Evolutionary conservation across 2,888 invertebrate species (phyloP).

Genomic region (Caprella mutica): DNA sequence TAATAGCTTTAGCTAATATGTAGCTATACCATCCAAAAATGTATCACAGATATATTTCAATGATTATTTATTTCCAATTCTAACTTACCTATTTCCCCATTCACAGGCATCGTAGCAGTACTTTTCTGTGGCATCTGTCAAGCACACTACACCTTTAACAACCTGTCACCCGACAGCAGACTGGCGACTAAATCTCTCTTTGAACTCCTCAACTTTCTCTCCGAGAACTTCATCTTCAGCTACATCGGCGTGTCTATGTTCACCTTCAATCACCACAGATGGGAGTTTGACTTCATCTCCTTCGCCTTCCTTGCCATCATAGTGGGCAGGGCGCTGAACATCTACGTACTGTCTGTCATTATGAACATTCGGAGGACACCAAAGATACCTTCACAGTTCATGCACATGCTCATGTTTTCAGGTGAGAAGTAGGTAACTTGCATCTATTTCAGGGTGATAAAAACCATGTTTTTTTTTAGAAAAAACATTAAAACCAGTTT

Average conservation of each 20-base stretch:
- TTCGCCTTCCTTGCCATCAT: slow-evolving; percentile 91
- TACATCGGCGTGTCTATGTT: slow-evolving; percentile 99
- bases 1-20: background rate
- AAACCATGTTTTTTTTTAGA: too few relatives aligned
- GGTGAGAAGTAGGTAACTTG: slow-evolving; percentile 54
- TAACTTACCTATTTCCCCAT: slow-evolving; percentile 4
- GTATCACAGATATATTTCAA: too few relatives aligned
- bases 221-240: slow-evolving; percentile 96
- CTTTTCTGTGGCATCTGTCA: slow-evolving; percentile 98
- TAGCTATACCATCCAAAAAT: too few relatives aligned
- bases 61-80: too few relatives aligned
- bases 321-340: slow-evolving; percentile 81
- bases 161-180: slow-evolving; percentile 75
- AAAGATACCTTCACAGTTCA: slow-evolving; percentile 84
- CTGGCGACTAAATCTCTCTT: slow-evolving; percentile 81
- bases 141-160: slow-evolving; percentile 98
- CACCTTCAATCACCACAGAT: slow-evolving; percentile 89
- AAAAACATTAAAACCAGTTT: too few relatives aligned
- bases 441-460: too few relatives aligned
- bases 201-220: slow-evolving; percentile 84
- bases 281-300: slow-evolving; percentile 81
- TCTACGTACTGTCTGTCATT: slow-evolving; percentile 86
- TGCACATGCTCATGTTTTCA: slow-evolving; percentile 95
- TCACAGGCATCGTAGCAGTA: slow-evolving; percentile 81
- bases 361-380: slow-evolving; percentile 83